Evolutionary conservation across 1,140 invertebrate genomes (phyloP).

Genomic region (Procambarus virginalis): DNA sequence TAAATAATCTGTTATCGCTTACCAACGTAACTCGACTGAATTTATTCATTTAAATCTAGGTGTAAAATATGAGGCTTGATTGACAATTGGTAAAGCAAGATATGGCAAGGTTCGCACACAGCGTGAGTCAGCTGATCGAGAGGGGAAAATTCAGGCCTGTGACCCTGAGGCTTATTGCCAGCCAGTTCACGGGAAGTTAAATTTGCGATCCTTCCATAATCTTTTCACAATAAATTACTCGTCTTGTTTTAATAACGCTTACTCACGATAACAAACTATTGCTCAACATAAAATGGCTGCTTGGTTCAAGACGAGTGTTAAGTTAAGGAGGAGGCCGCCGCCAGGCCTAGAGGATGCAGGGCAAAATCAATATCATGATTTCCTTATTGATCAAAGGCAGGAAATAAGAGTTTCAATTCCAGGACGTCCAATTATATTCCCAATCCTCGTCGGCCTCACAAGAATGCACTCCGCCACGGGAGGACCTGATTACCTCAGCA

Average conservation of each 20-base stretch:
- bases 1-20: too few relatives aligned
- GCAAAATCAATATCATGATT: constrained; percentile 61
- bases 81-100: background rate
- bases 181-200: constrained; percentile 33
- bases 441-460: too few relatives aligned
- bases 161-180: constrained; percentile 8
- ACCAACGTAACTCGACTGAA: too few relatives aligned
- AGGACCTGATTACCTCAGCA: too few relatives aligned
- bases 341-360: constrained; percentile 35
- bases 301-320: too few relatives aligned
- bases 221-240: background rate
- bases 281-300: too few relatives aligned
- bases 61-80: too few relatives aligned
- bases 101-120: constrained; percentile 9
- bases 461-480: background rate
- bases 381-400: constrained; percentile 59
- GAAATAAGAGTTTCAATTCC: constrained; percentile 62
- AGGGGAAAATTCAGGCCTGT: constrained; percentile 2
- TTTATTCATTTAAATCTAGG: too few relatives aligned
- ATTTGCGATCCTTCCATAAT: constrained; percentile 17
- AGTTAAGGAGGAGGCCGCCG: background rate
- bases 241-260: too few relatives aligned
- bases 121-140: constrained; percentile 54
- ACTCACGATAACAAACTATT: too few relatives aligned
- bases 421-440: constrained; percentile 51